Percentiles rank a stretch among this genome's conserved stretches.
phyloP scores from a whole-genome alignment of 2,888 invertebrate genomes.

The Chloroclysta siterata region DNA sequence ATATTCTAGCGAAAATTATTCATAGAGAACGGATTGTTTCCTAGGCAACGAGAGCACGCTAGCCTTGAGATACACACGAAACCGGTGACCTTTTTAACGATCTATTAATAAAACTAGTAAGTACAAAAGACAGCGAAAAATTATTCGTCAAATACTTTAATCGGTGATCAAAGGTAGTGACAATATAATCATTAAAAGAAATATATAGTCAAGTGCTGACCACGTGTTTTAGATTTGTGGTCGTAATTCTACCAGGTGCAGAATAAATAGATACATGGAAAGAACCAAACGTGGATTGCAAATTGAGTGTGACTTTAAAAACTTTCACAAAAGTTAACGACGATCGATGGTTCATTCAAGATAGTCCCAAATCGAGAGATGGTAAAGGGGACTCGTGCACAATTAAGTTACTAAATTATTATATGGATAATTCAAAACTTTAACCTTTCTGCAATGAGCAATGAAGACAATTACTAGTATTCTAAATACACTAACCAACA shows the following conservation, averaged over 20 bases:
- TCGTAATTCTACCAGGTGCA: background rate
- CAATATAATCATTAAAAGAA: background rate
- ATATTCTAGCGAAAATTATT: slow-evolving; percentile 17
- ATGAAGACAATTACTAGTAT: background rate
- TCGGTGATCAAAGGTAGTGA: background rate
- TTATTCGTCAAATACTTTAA: background rate
- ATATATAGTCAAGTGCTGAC: background rate
- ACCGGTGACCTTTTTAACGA: slow-evolving; percentile 19
- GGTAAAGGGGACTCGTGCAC: too few species aligned
- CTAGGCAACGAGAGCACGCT: slow-evolving; percentile 44
- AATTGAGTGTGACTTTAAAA: too few species aligned
- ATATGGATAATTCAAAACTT: background rate
- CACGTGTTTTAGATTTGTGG: background rate
- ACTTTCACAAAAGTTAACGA: background rate
- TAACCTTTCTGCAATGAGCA: background rate
- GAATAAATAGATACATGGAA: too few species aligned
- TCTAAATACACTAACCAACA: background rate
- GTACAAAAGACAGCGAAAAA: background rate
- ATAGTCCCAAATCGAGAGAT: background rate
- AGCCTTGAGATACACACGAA: slow-evolving; percentile 18
- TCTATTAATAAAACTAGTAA: slow-evolving; percentile 15
- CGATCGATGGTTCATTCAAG: background rate
- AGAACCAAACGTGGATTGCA: too few species aligned
- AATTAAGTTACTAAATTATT: too few species aligned
- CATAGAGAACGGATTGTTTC: slow-evolving; percentile 38